These are phyloP conservation scores for Dicrurus megarhynchus DNA, from an alignment of 2,113 vertebrate genomes.

Conservation along the genomic window DNA sequence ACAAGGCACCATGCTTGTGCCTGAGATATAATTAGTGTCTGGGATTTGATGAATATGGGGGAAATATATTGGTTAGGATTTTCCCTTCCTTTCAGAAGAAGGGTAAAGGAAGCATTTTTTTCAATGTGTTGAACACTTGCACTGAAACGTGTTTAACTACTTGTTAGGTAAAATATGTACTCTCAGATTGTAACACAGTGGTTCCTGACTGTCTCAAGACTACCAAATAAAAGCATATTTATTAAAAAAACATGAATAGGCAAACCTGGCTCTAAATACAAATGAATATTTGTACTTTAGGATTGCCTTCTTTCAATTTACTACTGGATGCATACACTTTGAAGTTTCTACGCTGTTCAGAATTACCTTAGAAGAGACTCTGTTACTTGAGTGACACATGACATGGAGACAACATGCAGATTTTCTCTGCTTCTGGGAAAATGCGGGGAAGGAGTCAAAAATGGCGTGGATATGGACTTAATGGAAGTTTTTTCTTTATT, in stretches of 20 bases:
- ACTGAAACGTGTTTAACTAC: background rate
- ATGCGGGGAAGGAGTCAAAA: background rate
- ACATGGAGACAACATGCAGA: background rate
- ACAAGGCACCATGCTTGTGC: background rate
- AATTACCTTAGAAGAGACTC: background rate
- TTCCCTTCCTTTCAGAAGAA: background rate
- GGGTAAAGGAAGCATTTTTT: background rate
- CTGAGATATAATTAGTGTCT: background rate
- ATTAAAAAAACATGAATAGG: background rate
- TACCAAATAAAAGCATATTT: background rate
- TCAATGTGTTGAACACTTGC: background rate
- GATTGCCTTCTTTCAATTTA: background rate
- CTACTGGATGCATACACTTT: background rate
- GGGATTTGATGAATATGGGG: background rate
- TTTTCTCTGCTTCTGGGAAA: background rate
- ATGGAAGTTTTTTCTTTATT: background rate
- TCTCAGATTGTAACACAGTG: background rate
- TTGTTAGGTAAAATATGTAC: background rate
- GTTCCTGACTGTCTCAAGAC: background rate
- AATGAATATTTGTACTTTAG: background rate
- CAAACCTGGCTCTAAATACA: background rate
- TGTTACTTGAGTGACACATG: background rate
- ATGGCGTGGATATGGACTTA: background rate
- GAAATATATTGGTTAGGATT: background rate
- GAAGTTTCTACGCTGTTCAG: background rate